phyloP scores from a whole-genome alignment of 2,888 invertebrate species.

The Caenorhabditis sp. region DNA sequence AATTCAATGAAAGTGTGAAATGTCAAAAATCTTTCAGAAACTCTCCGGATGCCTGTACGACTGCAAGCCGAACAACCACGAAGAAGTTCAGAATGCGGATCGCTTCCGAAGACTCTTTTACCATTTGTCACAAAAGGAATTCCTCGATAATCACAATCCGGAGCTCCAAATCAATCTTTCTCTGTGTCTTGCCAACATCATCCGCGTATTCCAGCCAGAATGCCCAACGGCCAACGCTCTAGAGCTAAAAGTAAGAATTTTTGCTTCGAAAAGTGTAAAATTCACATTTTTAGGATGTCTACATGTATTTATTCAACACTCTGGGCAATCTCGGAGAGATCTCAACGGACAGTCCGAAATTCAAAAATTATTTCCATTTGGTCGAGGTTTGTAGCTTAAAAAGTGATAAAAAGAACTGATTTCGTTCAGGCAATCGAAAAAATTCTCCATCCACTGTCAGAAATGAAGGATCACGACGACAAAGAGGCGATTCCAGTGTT shows the following conservation, averaged over 20 bases:
- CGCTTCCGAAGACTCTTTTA: conserved; percentile 39
- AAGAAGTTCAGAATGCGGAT: conserved; percentile 13
- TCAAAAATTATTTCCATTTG: conserved; percentile 37
- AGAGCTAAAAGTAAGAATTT: conserved; percentile 44
- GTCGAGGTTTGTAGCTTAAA: conserved; percentile 12
- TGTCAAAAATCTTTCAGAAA: conserved; percentile 16
- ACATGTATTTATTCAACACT: conserved; percentile 33
- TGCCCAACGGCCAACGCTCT: conserved; percentile 18
- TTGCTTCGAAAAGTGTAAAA: not conserved
- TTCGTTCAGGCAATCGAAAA: conserved; percentile 17
- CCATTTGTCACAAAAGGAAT: conserved; percentile 28
- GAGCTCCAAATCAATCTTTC: conserved; percentile 57
- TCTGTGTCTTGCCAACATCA: conserved; percentile 54
- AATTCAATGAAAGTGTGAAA: too few species aligned
- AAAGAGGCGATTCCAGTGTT: conserved; percentile 14
- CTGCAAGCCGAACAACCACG: conserved; percentile 20
- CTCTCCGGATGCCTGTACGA: conserved; percentile 24
- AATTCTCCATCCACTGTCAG: conserved; percentile 17
- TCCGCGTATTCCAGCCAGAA: conserved; percentile 53
- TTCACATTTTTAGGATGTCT: conserved; percentile 35
- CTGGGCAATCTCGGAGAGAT: conserved; percentile 33
- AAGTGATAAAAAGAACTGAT: not conserved
- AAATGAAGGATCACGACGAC: conserved; percentile 43
- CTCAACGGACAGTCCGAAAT: conserved; percentile 33
- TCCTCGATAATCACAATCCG: conserved; percentile 37